Percentiles rank a stretch among this genome's conserved stretches.
phyloP scores from a whole-genome alignment of 1,140 invertebrate genomes.

The Solenopsis invicta region DNA sequence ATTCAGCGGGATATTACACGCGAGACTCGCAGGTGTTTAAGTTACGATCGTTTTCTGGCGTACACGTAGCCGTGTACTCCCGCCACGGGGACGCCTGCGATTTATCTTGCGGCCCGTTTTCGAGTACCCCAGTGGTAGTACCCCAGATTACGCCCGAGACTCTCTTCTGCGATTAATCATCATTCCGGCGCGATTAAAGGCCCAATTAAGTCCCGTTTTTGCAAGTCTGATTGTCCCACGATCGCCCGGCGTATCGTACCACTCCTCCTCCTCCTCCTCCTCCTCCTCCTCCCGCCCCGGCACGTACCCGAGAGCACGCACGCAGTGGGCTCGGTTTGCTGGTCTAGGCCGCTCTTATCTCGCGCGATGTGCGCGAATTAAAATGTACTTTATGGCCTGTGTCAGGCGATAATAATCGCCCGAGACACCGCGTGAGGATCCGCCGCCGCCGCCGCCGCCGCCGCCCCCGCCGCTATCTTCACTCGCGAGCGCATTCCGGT shows the following conservation, averaged over 20 bases:
- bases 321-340: conserved; percentile 24
- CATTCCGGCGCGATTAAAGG: conserved; percentile 74
- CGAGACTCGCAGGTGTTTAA: conserved; percentile 62
- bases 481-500: conserved; percentile 13
- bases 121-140: conserved; percentile 14
- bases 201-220: conserved; percentile 80
- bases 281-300: too few species aligned
- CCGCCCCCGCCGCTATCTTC: neutral
- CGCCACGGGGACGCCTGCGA: conserved; percentile 30
- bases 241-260: conserved; percentile 34
- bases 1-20: conserved; percentile 39
- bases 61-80: conserved; percentile 9
- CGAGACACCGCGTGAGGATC: conserved; percentile 51
- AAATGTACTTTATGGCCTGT: conserved; percentile 77
- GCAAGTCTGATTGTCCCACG: conserved; percentile 82
- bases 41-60: conserved; percentile 33
- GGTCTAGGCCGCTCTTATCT: conserved; percentile 63
- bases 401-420: conserved; percentile 75
- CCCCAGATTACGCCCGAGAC: conserved; percentile 63
- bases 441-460: neutral
- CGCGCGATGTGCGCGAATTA: conserved; percentile 75
- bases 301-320: conserved; percentile 51
- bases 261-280: neutral
- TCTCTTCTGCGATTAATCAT: conserved; percentile 79
- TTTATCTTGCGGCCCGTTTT: conserved; percentile 56